A percentile compares a stretch with the other conserved stretches of the same genome.
These are phyloP conservation scores for Portunus trituberculatus DNA, from an alignment of 1,140 invertebrate species.

Conservation along the genomic window DNA sequence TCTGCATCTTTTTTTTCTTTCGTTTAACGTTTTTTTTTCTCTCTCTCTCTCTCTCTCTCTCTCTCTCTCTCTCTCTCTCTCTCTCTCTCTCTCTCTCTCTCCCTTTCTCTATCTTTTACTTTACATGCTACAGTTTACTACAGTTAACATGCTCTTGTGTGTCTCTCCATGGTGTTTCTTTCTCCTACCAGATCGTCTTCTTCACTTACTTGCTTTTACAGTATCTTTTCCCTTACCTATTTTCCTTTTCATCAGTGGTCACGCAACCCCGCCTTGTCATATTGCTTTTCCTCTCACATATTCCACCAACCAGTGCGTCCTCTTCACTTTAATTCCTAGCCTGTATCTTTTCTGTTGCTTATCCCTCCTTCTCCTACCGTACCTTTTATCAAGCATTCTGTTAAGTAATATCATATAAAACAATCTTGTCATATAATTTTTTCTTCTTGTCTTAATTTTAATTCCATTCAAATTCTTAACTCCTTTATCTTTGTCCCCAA, in stretches of 20 bases:
- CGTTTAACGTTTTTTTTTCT: background rate
- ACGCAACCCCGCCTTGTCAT: no score
- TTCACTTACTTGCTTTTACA: background rate
- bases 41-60: background rate
- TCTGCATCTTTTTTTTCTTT: background rate
- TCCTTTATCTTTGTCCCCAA: background rate
- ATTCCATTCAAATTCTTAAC: background rate
- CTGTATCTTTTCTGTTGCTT: background rate
- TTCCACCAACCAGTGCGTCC: no score
- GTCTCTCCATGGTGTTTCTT: background rate
- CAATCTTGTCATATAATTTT: no score
- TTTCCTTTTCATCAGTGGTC: background rate
- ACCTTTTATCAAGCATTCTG: no score
- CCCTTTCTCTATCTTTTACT: background rate
- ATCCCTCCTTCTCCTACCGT: no score
- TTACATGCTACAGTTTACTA: no score
- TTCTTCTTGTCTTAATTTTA: background rate
- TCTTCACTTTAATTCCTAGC: background rate
- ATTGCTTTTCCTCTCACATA: background rate
- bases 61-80: constrained; percentile 41
- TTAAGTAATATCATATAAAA: no score
- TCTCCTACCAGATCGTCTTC: background rate
- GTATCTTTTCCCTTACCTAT: background rate
- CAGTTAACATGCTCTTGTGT: background rate
- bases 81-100: background rate